A percentile compares a stretch with the other conserved stretches of the same genome.
Conservation (phyloP, 2,888 invertebrate species). For the Marasmarcha lunaedactyla region DNA sequence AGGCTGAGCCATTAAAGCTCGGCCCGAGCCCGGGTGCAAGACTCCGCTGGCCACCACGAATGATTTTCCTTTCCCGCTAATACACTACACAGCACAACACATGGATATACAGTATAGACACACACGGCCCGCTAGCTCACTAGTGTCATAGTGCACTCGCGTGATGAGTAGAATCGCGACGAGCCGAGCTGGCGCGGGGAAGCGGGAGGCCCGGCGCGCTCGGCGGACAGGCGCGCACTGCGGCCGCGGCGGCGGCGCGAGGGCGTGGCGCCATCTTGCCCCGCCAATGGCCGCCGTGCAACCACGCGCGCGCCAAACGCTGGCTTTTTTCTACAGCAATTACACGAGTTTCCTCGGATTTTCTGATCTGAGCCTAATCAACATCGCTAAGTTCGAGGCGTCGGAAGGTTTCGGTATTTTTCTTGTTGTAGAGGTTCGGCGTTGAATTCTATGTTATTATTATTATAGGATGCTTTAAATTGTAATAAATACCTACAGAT, state of each 20-base stretch:
- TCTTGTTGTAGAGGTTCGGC: too few species aligned
- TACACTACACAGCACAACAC: conserved; percentile 67
- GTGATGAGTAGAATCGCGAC: conserved; percentile 38
- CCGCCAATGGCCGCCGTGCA: conserved; percentile 17
- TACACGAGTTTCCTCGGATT: conserved; percentile 48
- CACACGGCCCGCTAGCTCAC: conserved; percentile 70
- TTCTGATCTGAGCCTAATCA: conserved; percentile 40
- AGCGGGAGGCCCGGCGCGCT: conserved; percentile 70
- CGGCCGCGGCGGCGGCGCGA: conserved; percentile 39
- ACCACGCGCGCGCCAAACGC: conserved; percentile 36
- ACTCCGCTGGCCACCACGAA: conserved; percentile 71
- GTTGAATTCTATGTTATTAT: too few species aligned
- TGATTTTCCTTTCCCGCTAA: conserved; percentile 59
- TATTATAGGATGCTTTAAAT: too few species aligned
- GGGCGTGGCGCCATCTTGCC: conserved; percentile 30
- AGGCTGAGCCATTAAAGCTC: conserved; percentile 91
- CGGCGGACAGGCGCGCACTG: conserved; percentile 69
- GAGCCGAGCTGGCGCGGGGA: conserved; percentile 69
- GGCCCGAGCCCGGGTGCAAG: conserved; percentile 75
- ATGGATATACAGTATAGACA: conserved; percentile 48
- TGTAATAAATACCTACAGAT: too few species aligned
- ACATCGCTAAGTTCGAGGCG: conserved; percentile 31
- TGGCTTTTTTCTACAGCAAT: conserved; percentile 41
- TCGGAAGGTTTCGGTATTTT: too few species aligned
- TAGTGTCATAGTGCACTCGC: conserved; percentile 70